Conservation (phyloP, 2,888 invertebrate genomes). For the Pammene fasciana region DNA sequence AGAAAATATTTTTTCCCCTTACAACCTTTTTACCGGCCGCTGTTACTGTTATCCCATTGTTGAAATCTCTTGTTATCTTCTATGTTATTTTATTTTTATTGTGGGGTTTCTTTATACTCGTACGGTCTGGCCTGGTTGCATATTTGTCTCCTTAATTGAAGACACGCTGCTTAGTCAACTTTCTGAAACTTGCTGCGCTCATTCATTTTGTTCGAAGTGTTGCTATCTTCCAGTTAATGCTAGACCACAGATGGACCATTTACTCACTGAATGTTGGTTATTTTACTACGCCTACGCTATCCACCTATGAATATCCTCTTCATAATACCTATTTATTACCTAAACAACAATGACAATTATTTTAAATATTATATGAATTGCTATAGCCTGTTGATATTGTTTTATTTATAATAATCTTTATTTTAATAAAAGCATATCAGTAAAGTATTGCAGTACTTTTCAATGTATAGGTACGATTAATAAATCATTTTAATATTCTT, state of each 20-base stretch:
- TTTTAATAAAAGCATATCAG: too few species aligned
- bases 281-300: neutral
- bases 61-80: constrained; percentile 51
- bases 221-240: neutral
- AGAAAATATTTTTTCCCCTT: constrained; percentile 37
- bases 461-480: too few species aligned
- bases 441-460: too few species aligned
- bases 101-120: constrained; percentile 40
- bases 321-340: too few species aligned
- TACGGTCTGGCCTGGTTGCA: constrained; percentile 13
- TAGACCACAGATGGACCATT: neutral
- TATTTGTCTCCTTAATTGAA: constrained; percentile 24
- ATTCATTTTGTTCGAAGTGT: constrained; percentile 4
- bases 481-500: too few species aligned
- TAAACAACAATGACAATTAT: too few species aligned
- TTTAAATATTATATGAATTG: too few species aligned
- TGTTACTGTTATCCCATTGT: constrained; percentile 46
- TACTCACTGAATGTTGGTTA: neutral
- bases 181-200: constrained; percentile 8
- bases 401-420: too few species aligned
- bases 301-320: too few species aligned
- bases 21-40: constrained; percentile 35
- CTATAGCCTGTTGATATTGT: too few species aligned
- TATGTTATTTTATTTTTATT: constrained; percentile 52
- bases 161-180: constrained; percentile 4